Evolutionary conservation across 2,797 vertebrate species (phyloP).

Genomic region (Microchirus variegatus): DNA sequence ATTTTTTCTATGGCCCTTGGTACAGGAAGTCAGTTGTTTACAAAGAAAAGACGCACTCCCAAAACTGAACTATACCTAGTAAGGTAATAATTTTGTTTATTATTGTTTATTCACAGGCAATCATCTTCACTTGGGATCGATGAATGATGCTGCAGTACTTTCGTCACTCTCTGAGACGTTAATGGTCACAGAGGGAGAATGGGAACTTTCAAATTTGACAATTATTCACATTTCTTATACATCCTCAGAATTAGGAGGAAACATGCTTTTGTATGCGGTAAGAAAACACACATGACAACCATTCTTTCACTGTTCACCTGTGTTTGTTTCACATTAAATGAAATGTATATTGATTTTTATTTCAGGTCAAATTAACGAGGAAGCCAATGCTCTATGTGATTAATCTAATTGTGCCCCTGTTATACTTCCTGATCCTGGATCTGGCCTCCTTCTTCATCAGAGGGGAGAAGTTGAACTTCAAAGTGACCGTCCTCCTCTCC

Average conservation of each 20-base stretch:
- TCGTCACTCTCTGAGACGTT: rapidly evolving
- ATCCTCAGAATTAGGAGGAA: rapidly evolving
- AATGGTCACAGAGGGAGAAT: slow-evolving; percentile 67
- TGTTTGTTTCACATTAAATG: neutral
- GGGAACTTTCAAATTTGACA: slow-evolving; percentile 38
- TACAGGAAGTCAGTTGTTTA: too few relatives aligned
- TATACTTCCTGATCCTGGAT: slow-evolving; percentile 81
- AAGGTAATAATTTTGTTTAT: neutral
- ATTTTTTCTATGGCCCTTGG: too few relatives aligned
- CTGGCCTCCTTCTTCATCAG: slow-evolving; percentile 80
- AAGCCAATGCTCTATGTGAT: slow-evolving; percentile 71
- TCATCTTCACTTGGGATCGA: rapidly evolving
- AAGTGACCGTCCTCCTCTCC: slow-evolving; percentile 84
- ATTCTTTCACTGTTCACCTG: rapidly evolving
- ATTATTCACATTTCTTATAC: rapidly evolving
- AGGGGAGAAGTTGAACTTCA: slow-evolving; percentile 83
- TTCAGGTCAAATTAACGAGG: slow-evolving; percentile 51
- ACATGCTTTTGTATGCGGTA: slow-evolving; percentile 34
- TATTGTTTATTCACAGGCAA: neutral
- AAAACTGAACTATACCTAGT: neutral
- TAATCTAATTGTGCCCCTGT: slow-evolving; percentile 81
- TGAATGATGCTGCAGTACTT: rapidly evolving
- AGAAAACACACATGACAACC: neutral
- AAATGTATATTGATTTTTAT: neutral
- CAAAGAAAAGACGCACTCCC: too few relatives aligned